Percentiles rank a stretch among this genome's conserved stretches.
phyloP scores from a whole-genome alignment of 2,113 vertebrate genomes.

The Delphinapterus leucas region DNA sequence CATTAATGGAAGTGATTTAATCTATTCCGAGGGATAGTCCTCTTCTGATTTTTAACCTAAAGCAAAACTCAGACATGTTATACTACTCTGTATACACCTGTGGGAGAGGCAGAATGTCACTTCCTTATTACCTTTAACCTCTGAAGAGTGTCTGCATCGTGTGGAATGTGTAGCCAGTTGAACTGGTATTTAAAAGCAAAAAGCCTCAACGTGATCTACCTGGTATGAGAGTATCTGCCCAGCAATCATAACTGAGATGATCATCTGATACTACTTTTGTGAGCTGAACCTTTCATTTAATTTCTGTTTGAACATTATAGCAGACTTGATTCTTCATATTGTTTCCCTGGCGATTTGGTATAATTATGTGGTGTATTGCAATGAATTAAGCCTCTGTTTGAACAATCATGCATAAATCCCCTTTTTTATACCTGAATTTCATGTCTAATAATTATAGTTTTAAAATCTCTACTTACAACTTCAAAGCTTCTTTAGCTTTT shows the following conservation, averaged over 20 bases:
- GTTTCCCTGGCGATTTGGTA: background rate
- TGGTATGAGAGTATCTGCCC: conserved; percentile 25
- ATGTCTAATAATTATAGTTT: background rate
- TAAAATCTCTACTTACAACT: background rate
- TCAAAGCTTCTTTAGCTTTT: background rate
- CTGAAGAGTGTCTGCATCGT: background rate
- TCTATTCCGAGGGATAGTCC: background rate
- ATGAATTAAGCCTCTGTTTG: conserved; percentile 22
- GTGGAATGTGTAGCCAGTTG: conserved; percentile 35
- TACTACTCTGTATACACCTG: background rate
- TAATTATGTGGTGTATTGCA: background rate
- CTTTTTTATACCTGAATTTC: background rate
- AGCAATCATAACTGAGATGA: conserved; percentile 32
- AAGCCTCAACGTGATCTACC: background rate
- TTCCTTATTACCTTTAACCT: conserved; percentile 62
- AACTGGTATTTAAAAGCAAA: conserved; percentile 54
- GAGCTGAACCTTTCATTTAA: background rate
- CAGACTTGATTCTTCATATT: background rate
- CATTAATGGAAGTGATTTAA: background rate
- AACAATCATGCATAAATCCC: background rate
- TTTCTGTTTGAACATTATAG: background rate
- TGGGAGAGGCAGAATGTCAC: conserved; percentile 36
- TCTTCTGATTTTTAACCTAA: conserved; percentile 27
- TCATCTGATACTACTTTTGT: background rate
- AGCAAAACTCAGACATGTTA: background rate